phyloP scores from a whole-genome alignment of 1,140 invertebrate species.

The Sycophaga agraensis region DNA sequence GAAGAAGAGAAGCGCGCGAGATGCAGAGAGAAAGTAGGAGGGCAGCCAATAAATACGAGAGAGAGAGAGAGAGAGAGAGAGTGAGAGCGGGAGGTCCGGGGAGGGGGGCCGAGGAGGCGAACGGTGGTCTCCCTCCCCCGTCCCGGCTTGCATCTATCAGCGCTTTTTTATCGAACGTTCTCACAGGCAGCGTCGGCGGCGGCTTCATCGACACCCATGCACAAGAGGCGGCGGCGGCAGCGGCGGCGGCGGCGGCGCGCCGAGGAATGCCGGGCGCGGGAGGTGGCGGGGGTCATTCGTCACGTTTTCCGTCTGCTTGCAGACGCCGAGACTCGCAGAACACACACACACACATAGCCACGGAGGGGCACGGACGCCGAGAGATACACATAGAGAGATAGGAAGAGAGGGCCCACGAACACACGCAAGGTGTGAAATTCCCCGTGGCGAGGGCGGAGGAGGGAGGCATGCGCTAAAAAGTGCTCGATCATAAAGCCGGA shows the following conservation, averaged over 20 bases:
- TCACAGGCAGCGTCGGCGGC: slow-evolving; percentile 27
- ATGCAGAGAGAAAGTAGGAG: slow-evolving; percentile 8
- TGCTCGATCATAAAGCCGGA: slow-evolving; percentile 32
- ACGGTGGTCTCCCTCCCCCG: neutral
- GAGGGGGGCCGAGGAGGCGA: neutral
- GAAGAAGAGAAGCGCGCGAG: neutral
- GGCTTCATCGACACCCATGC: slow-evolving; percentile 10
- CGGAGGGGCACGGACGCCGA: too few species aligned
- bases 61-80: neutral
- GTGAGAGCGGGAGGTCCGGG: neutral
- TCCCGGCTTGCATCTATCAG: slow-evolving; percentile 33
- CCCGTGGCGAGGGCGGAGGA: neutral
- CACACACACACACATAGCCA: too few species aligned
- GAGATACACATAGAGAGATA: too few species aligned
- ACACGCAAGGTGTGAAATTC: slow-evolving; percentile 2
- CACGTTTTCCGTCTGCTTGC: slow-evolving; percentile 34
- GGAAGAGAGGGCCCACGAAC: too few species aligned
- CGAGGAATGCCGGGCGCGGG: slow-evolving; percentile 30
- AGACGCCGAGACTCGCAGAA: neutral
- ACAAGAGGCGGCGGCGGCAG: too few species aligned
- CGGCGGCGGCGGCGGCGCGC: too few species aligned
- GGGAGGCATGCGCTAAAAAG: slow-evolving; percentile 29
- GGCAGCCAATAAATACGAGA: slow-evolving; percentile 8
- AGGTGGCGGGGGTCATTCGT: slow-evolving; percentile 34
- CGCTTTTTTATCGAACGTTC: slow-evolving; percentile 39